These are phyloP conservation scores for Macrotus californicus DNA, from an alignment of 2,113 vertebrate genomes.

Conservation along the genomic window DNA sequence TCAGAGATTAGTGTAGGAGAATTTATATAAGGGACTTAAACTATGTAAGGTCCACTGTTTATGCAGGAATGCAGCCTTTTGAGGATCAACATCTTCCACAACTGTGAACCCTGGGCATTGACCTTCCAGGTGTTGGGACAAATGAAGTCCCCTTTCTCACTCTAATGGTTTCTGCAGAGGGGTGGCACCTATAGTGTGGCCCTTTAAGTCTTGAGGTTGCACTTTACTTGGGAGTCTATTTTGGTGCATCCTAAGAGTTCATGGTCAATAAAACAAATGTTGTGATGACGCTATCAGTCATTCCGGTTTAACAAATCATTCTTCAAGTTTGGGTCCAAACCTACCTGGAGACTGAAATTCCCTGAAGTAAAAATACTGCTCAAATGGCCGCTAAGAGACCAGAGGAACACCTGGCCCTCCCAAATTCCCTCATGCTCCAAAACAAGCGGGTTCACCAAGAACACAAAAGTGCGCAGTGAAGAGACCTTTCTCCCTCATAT, in stretches of 20 bases:
- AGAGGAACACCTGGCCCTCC: not conserved
- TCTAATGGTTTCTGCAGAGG: not conserved
- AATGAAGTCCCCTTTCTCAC: not conserved
- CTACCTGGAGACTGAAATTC: not conserved
- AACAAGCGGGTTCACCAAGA: not conserved
- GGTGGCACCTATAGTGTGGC: not conserved
- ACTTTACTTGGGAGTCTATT: not conserved
- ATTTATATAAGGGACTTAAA: conserved; percentile 88
- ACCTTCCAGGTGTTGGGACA: not conserved
- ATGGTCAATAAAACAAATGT: not conserved
- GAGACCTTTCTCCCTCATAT: not conserved
- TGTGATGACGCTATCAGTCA: not conserved
- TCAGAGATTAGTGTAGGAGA: conserved; percentile 82
- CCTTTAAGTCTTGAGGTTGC: not conserved
- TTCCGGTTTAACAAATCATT: conserved; percentile 20
- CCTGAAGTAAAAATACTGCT: not conserved
- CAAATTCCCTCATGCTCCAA: not conserved
- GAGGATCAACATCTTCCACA: conserved; percentile 75
- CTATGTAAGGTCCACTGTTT: conserved; percentile 90
- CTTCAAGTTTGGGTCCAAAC: conserved; percentile 17
- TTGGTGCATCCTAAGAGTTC: not conserved
- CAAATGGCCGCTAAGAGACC: not conserved
- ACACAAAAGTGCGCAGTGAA: not conserved
- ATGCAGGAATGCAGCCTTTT: conserved; percentile 77
- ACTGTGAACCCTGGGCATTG: not conserved